These are phyloP conservation scores for Plectrocnemia conspersa DNA, from an alignment of 1,140 invertebrate species.

Conservation along the genomic window DNA sequence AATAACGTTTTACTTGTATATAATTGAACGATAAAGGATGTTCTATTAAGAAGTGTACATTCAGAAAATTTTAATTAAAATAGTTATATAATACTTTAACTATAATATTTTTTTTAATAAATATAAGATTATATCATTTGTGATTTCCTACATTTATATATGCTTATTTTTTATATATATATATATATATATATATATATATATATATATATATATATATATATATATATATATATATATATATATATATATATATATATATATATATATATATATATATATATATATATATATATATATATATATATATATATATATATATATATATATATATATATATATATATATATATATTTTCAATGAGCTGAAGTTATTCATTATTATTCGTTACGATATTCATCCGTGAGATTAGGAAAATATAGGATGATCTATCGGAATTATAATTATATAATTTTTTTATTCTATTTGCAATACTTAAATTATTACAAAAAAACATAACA, in stretches of 20 bases:
- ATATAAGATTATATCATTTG: background rate
- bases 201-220: conserved; percentile 4
- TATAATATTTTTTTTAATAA: background rate
- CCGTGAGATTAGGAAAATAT: background rate
- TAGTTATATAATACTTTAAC: no score
- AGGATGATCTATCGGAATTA: background rate
- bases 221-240: conserved; percentile 4
- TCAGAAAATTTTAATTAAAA: no score
- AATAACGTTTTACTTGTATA: no score
- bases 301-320: background rate
- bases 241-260: conserved; percentile 5
- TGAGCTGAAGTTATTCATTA: background rate
- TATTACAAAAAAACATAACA: background rate
- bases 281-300: background rate
- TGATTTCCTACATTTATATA: background rate
- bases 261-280: background rate
- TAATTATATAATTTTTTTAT: background rate
- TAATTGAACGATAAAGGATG: no score
- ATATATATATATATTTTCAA: background rate
- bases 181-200: conserved; percentile 7
- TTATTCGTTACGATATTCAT: background rate
- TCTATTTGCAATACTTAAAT: background rate
- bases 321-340: background rate
- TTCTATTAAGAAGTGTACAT: no score
- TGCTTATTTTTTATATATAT: background rate